A percentile compares a stretch with the other conserved stretches of the same genome.
Conservation (phyloP, 2,797 vertebrate species). For the Harpagifer antarcticus region DNA sequence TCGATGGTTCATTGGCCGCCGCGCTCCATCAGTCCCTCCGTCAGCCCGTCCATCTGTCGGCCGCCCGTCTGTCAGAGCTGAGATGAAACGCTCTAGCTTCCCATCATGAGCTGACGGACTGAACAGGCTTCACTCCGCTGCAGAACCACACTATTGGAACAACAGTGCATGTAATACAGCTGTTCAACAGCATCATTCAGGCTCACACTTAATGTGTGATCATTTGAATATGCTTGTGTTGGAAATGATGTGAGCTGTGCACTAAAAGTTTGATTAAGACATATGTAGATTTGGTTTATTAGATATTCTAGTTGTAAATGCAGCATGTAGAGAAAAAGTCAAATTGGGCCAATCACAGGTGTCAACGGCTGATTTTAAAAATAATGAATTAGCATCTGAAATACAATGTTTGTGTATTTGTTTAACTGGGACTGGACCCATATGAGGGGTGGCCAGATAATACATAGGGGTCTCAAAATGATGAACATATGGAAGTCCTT, state of each 20-base stretch:
- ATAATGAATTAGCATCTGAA: too few species aligned
- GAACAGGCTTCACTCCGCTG: conserved; percentile 40
- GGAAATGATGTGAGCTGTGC: neutral
- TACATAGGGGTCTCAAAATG: too few species aligned
- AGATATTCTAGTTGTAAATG: neutral
- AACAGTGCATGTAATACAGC: neutral
- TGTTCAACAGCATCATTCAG: conserved; percentile 26
- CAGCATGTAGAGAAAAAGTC: neutral
- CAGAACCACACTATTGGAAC: conserved; percentile 12
- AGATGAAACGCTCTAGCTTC: conserved; percentile 46
- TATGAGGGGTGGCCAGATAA: neutral
- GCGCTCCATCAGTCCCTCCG: conserved; percentile 63
- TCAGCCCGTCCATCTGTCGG: conserved; percentile 65
- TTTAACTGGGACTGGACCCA: too few species aligned
- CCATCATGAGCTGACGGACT: conserved; percentile 41
- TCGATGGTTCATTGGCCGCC: conserved; percentile 63
- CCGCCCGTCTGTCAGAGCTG: conserved; percentile 58
- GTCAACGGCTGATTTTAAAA: too few species aligned
- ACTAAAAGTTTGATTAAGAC: neutral
- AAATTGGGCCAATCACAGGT: neutral
- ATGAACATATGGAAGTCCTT: too few species aligned
- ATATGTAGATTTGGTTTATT: neutral
- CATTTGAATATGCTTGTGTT: conserved; percentile 17
- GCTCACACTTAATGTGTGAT: conserved; percentile 11
- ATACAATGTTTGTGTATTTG: neutral